Conservation (phyloP, 2,113 vertebrate species). For the Notothenia rossii region DNA sequence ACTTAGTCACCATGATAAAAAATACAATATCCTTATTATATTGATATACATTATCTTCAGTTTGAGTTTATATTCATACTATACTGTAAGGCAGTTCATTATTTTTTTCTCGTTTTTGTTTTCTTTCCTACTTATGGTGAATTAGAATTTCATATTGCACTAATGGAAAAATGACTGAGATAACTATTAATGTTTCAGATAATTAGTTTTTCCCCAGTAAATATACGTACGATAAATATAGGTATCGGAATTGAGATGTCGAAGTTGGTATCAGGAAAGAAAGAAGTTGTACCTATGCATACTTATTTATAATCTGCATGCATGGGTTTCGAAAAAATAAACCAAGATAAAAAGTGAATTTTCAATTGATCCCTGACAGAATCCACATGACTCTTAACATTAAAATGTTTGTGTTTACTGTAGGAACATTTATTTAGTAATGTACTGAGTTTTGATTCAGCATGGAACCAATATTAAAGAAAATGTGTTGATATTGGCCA, state of each 20-base stretch:
- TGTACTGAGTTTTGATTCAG: slow-evolving; percentile 7
- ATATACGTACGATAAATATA: too few relatives aligned
- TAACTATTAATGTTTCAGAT: slow-evolving; percentile 7
- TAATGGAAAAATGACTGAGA: slow-evolving; percentile 2
- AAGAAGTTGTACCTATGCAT: neutral
- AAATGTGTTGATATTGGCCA: neutral
- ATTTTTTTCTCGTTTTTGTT: neutral
- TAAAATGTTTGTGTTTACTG: neutral
- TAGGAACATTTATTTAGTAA: neutral
- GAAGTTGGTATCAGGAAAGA: neutral
- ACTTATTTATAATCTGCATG: neutral
- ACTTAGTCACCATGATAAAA: neutral
- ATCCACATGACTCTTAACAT: neutral
- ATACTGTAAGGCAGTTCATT: neutral
- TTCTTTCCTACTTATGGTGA: slow-evolving; percentile 2
- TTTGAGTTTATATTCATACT: neutral
- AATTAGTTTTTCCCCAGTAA: slow-evolving; percentile 29
- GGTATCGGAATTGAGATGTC: neutral
- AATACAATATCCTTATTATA: neutral
- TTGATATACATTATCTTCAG: neutral
- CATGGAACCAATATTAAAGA: neutral
- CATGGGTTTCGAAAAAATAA: neutral
- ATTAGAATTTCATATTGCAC: neutral
- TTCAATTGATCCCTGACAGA: slow-evolving; percentile 6
- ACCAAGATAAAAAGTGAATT: neutral